These are phyloP conservation scores for Myanophis thanlyinensis DNA, from an alignment of 2,113 vertebrate genomes.

Conservation along the genomic window DNA sequence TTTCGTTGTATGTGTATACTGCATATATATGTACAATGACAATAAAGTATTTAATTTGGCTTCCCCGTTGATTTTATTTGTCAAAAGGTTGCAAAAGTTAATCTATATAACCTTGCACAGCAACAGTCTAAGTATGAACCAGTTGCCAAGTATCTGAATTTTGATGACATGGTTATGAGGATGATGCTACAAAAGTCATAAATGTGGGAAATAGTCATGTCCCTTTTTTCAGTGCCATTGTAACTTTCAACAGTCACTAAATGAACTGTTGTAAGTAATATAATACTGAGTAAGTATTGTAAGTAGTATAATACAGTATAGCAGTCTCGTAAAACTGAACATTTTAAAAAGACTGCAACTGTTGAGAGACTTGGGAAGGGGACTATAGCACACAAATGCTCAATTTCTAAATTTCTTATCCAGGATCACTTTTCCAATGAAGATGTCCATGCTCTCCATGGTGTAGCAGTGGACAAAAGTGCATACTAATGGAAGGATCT, in stretches of 20 bases:
- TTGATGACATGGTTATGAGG: neutral
- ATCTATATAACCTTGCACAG: neutral
- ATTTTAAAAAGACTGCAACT: neutral
- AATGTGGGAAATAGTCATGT: no score
- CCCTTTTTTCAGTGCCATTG: neutral
- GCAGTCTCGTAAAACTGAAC: neutral
- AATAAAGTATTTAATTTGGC: no score
- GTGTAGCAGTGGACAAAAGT: neutral
- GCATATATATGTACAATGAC: no score
- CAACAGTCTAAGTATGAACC: neutral
- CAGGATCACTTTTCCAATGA: neutral
- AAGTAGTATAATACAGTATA: neutral
- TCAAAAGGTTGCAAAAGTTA: neutral
- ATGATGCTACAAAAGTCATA: neutral
- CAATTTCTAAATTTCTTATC: neutral
- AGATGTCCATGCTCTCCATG: neutral
- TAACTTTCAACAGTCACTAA: neutral
- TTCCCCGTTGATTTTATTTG: neutral
- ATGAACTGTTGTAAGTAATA: no score
- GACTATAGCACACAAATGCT: neutral
- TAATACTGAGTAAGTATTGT: no score
- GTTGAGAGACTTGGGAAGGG: neutral
- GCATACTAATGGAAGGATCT: neutral
- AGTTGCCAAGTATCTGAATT: neutral
- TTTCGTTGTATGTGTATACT: no score